Base-by-base conservation (phyloP, 37 sponge, comb jelly and placozoan genomes). In the Chondrilla cf. caribensis region DNA sequence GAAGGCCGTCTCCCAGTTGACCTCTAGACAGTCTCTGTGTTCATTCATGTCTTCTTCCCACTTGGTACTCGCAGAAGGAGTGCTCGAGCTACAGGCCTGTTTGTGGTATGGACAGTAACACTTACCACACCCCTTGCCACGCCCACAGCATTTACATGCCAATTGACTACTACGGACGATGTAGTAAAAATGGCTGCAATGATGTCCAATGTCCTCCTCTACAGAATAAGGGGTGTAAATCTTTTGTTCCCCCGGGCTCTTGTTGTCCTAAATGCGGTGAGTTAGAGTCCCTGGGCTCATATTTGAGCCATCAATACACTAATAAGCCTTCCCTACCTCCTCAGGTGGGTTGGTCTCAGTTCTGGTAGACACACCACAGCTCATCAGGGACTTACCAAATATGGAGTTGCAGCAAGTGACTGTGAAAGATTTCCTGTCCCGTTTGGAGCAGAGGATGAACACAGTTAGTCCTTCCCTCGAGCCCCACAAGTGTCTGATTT, bases 241-340 rank as follows among this genome's bases (percentile, higher is more conserved):
- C 60, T 2, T 54, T 83, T 1, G 77, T 32, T 9, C 81, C 87
- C n/a, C 72, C 68, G 36, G 86, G 76, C 22, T 62, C 90, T 22
- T 90, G 90, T 66, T 90, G 90, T 47, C 87, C 82, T 0, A 68
- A 86, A 36, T 90, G 90, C 83, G 90, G 90, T 90, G 65, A 59
- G 84, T 38, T 35, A 8, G 18, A 29, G 24, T 42, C 42, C 78
- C 47, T 80, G 73, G 19, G 88, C 88, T 9, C 22, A 14, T 47
- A 47, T 11, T 47, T 47, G 51, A 47, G 11, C 11, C 6, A 11
- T 14, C 11, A 47, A 47, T 11, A 47, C 51, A 47, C 6, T 14
- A 47, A 6, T 11, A 14, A 11, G 6, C 6, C 51, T 47, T 47
- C 9, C 11, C 11, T 6, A 11, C 11, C 6, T 47, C 11, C 9